Percentiles rank a stretch among this genome's conserved stretches.
phyloP scores from a whole-genome alignment of 2,797 vertebrate species.

The Myoxocephalus aenaeus region DNA sequence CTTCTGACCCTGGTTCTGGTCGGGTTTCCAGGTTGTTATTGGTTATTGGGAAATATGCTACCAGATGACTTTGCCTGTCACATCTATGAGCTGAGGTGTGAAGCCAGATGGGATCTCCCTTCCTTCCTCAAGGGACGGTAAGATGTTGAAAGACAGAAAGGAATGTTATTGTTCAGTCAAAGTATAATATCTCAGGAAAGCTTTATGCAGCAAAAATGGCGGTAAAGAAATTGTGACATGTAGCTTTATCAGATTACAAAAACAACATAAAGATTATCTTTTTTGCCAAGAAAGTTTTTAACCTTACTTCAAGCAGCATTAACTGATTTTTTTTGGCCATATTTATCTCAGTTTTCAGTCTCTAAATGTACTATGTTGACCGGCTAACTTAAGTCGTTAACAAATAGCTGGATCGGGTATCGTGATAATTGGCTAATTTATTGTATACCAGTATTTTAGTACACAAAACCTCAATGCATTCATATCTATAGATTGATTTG shows the following conservation, averaged over 20 bases:
- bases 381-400: neutral
- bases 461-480: neutral
- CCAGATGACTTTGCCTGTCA: conserved; percentile 37
- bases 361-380: neutral
- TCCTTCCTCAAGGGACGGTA: conserved; percentile 18
- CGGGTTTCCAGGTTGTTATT: conserved; percentile 30
- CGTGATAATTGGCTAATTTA: no score
- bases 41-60: conserved; percentile 46
- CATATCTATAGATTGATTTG: neutral
- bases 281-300: neutral
- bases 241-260: neutral
- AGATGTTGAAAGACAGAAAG: conserved; percentile 21
- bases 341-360: neutral
- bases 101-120: conserved; percentile 42
- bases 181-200: conserved; percentile 18
- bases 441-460: neutral
- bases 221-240: neutral
- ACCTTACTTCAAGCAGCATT: neutral
- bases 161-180: conserved; percentile 15
- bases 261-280: neutral
- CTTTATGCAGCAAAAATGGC: neutral
- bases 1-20: neutral
- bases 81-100: conserved; percentile 37
- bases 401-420: neutral
- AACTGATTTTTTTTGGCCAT: neutral